Conservation (phyloP, 1,140 invertebrate genomes). For the Venturia canescens region DNA sequence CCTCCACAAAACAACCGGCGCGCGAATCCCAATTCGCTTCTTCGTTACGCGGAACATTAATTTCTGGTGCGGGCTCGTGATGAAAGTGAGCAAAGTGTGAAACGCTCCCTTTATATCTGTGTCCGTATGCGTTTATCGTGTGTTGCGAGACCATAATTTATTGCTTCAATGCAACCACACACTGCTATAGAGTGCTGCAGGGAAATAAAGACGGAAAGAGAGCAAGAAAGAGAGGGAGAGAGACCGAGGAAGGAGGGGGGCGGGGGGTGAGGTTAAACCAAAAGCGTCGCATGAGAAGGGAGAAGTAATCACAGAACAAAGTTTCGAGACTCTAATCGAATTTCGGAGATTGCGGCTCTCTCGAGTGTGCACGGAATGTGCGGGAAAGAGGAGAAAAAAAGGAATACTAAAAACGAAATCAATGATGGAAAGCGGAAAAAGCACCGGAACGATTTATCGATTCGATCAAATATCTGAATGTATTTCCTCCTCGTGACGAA, state of each 20-base stretch:
- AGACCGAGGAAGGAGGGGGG: background rate
- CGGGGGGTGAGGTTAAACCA: background rate
- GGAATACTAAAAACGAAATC: background rate
- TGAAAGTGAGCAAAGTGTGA: constrained; percentile 30
- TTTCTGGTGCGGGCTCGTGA: constrained; percentile 26
- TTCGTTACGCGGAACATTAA: constrained; percentile 41
- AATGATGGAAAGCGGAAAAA: background rate
- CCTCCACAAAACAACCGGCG: constrained; percentile 5
- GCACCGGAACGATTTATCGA: too few species aligned
- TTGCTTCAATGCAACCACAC: constrained; percentile 22
- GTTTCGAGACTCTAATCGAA: constrained; percentile 40
- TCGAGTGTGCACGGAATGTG: background rate
- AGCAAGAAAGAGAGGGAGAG: background rate
- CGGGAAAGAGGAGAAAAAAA: constrained; percentile 8
- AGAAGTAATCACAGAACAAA: constrained; percentile 43
- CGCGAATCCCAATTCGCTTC: constrained; percentile 42
- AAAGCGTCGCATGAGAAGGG: constrained; percentile 26
- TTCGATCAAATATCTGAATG: background rate
- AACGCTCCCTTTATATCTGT: background rate
- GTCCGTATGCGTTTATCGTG: background rate
- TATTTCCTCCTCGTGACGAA: too few species aligned
- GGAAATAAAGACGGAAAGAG: background rate
- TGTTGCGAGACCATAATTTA: constrained; percentile 42
- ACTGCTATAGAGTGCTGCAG: background rate
- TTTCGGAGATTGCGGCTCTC: constrained; percentile 34